phyloP scores from a whole-genome alignment of 1,140 invertebrate genomes.

The Platyscapa corneri region DNA sequence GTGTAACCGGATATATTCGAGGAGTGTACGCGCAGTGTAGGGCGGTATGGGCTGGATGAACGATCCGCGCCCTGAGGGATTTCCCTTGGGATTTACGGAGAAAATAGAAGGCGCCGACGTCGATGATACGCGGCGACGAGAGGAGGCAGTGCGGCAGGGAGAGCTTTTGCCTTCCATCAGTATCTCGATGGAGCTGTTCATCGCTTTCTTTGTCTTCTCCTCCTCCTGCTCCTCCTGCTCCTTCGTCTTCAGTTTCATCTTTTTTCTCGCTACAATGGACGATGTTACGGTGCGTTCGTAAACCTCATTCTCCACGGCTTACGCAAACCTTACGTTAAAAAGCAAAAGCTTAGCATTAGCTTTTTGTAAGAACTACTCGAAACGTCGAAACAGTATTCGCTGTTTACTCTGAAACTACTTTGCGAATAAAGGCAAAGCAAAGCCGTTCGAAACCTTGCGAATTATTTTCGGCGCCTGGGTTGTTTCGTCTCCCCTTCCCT shows the following conservation, averaged over 20 bases:
- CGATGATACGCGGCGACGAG: slow-evolving; percentile 23
- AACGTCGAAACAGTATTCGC: no score
- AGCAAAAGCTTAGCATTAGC: neutral
- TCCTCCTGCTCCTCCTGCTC: neutral
- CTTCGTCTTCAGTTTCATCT: neutral
- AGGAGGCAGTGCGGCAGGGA: neutral
- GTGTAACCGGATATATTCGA: slow-evolving; percentile 30
- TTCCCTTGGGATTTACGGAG: slow-evolving; percentile 40
- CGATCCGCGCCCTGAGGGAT: slow-evolving; percentile 34
- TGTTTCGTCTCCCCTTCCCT: no score
- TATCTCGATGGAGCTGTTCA: slow-evolving; percentile 1
- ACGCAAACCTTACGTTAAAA: neutral
- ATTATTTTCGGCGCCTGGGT: no score
- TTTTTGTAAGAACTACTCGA: no score
- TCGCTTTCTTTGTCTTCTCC: no score
- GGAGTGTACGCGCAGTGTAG: neutral
- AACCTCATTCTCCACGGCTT: neutral
- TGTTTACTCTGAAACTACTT: no score
- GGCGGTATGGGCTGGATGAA: neutral
- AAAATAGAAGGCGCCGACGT: slow-evolving; percentile 38
- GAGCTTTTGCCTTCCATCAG: neutral
- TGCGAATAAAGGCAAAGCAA: no score
- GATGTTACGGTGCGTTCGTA: slow-evolving; percentile 20
- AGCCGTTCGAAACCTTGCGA: no score
- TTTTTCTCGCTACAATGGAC: neutral